These are phyloP conservation scores for Nemoura dubitans DNA, from an alignment of 2,888 invertebrate species.

Conservation along the genomic window DNA sequence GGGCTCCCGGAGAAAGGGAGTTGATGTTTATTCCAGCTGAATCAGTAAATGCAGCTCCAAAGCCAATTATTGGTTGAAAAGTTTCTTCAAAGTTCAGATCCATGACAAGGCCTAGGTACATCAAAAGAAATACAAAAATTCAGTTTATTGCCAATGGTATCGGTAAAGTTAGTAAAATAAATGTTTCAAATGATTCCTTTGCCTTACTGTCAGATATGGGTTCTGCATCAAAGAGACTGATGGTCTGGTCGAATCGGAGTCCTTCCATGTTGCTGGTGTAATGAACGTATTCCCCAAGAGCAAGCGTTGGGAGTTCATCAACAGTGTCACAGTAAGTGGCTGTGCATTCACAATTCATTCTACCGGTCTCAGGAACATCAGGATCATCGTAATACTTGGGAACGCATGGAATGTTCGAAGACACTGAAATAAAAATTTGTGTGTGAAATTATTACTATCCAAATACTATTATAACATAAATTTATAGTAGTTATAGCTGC, in stretches of 20 bases:
- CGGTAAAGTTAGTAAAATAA: neutral
- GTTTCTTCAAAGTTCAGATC: slow-evolving; percentile 45
- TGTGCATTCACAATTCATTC: slow-evolving; percentile 49
- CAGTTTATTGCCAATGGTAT: no score
- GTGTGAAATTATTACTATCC: no score
- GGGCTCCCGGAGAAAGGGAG: slow-evolving; percentile 54
- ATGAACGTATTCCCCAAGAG: slow-evolving; percentile 43
- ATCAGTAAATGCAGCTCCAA: slow-evolving; percentile 63
- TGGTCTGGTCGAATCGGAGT: slow-evolving; percentile 46
- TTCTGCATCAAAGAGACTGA: slow-evolving; percentile 29
- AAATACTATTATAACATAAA: no score
- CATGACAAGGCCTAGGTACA: slow-evolving; percentile 46
- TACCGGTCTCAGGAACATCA: slow-evolving; percentile 9
- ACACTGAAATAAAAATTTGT: neutral
- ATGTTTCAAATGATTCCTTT: neutral
- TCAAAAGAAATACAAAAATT: neutral
- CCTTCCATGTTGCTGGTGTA: slow-evolving; percentile 48
- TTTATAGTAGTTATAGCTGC: no score
- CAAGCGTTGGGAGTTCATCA: slow-evolving; percentile 19
- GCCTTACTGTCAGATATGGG: neutral
- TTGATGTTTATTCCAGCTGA: slow-evolving; percentile 61
- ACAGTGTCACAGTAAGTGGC: slow-evolving; percentile 50
- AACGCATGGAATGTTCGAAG: slow-evolving; percentile 39
- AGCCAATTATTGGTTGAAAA: slow-evolving; percentile 59
- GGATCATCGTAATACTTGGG: slow-evolving; percentile 39